Percentiles rank a stretch among this genome's conserved stretches.
Evolutionary conservation across 1,140 invertebrate species (phyloP).

Genomic region (Drosophila mauritiana): DNA sequence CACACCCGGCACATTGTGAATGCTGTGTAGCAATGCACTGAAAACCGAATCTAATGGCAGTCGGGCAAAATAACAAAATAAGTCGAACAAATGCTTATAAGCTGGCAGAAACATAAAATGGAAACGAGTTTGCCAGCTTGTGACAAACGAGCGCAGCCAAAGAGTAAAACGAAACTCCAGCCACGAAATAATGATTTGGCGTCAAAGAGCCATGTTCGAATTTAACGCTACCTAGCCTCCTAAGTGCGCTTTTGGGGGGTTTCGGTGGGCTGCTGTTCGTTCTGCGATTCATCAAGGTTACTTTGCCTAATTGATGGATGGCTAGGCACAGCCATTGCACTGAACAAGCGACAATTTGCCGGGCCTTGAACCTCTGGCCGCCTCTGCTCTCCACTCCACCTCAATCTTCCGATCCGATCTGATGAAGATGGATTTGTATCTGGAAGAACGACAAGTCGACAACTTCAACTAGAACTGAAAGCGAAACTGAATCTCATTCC

Average conservation of each 20-base stretch:
- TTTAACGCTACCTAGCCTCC: slow-evolving; percentile 74
- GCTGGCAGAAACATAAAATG: slow-evolving; percentile 48
- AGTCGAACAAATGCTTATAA: slow-evolving; percentile 54
- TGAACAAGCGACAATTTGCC: slow-evolving; percentile 73
- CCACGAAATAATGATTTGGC: slow-evolving; percentile 62
- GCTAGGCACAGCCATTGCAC: slow-evolving; percentile 39
- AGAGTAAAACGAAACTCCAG: slow-evolving; percentile 51
- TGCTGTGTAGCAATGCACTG: slow-evolving; percentile 52
- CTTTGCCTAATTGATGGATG: slow-evolving; percentile 68
- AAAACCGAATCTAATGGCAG: slow-evolving; percentile 46
- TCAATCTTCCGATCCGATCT: not conserved
- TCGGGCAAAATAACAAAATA: slow-evolving; percentile 48
- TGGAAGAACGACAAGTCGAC: slow-evolving; percentile 30
- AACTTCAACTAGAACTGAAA: slow-evolving; percentile 7
- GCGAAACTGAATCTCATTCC: not conserved
- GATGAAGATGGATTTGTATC: slow-evolving; percentile 46
- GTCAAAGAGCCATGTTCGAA: slow-evolving; percentile 78
- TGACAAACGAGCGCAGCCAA: slow-evolving; percentile 61
- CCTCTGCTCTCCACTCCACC: not conserved
- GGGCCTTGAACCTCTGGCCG: slow-evolving; percentile 68
- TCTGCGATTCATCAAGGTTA: slow-evolving; percentile 65
- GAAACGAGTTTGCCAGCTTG: slow-evolving; percentile 60
- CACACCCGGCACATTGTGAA: slow-evolving; percentile 11
- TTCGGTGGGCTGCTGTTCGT: slow-evolving; percentile 39
- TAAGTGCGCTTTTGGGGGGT: slow-evolving; percentile 22